phyloP scores from a whole-genome alignment of 2,797 vertebrate species.

The Hydrocynus forskahlii region DNA sequence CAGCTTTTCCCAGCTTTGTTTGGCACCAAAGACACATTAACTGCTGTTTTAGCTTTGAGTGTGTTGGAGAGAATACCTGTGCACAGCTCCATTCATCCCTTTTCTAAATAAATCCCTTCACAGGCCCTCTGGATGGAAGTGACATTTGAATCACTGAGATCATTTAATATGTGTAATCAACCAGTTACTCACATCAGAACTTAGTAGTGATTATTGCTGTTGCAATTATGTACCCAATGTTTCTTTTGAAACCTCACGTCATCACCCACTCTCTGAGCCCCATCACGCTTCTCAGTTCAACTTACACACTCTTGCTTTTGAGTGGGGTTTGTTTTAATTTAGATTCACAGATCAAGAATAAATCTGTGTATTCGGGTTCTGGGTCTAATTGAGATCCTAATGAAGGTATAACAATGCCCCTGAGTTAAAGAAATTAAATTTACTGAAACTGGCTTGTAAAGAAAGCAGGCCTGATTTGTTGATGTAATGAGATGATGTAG shows the following conservation, averaged over 20 bases:
- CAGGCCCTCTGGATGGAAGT: not conserved
- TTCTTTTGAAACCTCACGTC: not conserved
- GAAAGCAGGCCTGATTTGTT: no score
- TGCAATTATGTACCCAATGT: not conserved
- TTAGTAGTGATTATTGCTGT: not conserved
- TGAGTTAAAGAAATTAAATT: no score
- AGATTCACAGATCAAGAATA: no score
- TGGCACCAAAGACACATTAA: not conserved
- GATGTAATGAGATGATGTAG: no score
- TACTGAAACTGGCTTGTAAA: no score
- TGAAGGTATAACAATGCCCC: no score
- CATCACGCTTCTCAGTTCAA: not conserved
- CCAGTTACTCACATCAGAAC: not conserved
- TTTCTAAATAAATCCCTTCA: not conserved
- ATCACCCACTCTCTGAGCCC: not conserved
- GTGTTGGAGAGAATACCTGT: not conserved
- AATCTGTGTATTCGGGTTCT: no score
- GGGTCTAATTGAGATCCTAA: no score
- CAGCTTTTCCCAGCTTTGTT: not conserved
- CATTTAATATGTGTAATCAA: constrained; percentile 1
- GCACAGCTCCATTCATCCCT: not conserved
- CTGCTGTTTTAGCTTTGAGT: not conserved
- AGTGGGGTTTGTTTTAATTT: no score
- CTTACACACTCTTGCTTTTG: not conserved
- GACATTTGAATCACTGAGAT: constrained; percentile 10